These are phyloP conservation scores for Castor canadensis DNA, from an alignment of 2,113 vertebrate genomes.

Conservation along the genomic window DNA sequence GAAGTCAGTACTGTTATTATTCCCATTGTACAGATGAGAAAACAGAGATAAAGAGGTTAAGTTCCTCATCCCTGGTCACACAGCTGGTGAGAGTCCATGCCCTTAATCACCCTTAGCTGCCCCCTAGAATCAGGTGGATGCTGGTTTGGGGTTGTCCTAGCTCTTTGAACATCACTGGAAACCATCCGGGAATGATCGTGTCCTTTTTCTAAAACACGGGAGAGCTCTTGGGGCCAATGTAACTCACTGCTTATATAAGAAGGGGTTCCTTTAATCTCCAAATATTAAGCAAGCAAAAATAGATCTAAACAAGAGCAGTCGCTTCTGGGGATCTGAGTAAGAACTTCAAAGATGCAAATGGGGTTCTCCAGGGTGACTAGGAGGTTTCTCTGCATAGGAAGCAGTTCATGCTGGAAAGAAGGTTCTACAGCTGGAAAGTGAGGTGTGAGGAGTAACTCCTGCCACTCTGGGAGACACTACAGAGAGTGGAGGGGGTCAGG, in stretches of 20 bases:
- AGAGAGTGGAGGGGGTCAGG: no score
- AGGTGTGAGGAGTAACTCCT: not conserved
- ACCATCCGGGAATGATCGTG: not conserved
- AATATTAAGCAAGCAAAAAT: not conserved
- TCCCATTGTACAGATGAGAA: not conserved
- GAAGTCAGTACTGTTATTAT: not conserved
- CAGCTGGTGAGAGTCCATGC: no score
- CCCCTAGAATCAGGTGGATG: not conserved
- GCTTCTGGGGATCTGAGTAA: not conserved
- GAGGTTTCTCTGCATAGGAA: not conserved
- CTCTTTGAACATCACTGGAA: not conserved
- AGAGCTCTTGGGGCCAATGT: not conserved
- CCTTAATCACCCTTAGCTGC: not conserved
- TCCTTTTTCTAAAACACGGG: not conserved
- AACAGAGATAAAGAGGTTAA: not conserved
- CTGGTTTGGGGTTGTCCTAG: not conserved
- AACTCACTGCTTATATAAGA: not conserved
- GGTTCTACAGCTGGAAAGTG: not conserved
- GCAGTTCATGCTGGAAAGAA: not conserved
- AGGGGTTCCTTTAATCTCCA: not conserved
- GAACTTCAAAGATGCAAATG: not conserved
- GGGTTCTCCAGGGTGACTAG: not conserved
- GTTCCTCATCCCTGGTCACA: not conserved
- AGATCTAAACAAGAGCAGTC: not conserved
- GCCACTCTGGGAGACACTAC: not conserved